Percentiles rank a stretch among this genome's conserved stretches.
phyloP scores from a whole-genome alignment of 2,797 vertebrate species.

The Vespertilio murinus region DNA sequence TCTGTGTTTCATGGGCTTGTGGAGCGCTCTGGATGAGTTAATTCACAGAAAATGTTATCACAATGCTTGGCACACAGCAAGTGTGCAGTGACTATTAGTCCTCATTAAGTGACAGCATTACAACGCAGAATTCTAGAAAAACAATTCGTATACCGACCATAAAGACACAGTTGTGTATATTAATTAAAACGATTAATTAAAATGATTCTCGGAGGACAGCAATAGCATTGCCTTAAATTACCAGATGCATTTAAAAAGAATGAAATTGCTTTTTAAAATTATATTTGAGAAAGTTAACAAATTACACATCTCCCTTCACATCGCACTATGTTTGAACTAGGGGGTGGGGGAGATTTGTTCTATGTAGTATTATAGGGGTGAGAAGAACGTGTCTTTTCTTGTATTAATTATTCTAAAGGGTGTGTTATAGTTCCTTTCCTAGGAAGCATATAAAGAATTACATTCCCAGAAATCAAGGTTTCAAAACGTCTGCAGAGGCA shows the following conservation, averaged over 20 bases:
- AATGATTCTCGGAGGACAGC: neutral
- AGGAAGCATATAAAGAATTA: slow-evolving; percentile 43
- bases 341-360: neutral
- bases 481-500: slow-evolving; percentile 55
- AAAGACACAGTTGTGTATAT: neutral
- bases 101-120: neutral
- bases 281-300: neutral
- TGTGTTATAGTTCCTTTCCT: slow-evolving; percentile 34
- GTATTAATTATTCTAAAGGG: slow-evolving; percentile 21
- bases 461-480: slow-evolving; percentile 46
- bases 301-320: neutral
- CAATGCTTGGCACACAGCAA: neutral
- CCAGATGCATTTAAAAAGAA: neutral
- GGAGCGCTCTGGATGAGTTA: neutral
- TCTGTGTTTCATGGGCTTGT: neutral
- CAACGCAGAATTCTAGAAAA: neutral
- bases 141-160: neutral
- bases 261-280: neutral
- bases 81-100: neutral
- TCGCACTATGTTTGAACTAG: neutral
- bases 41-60: neutral
- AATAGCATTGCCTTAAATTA: neutral
- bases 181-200: slow-evolving; percentile 7
- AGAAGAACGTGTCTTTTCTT: neutral
- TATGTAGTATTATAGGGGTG: neutral